Conservation (phyloP, 53 echinoderm and acorn worm species). For the Hippasteria phrygiana region DNA sequence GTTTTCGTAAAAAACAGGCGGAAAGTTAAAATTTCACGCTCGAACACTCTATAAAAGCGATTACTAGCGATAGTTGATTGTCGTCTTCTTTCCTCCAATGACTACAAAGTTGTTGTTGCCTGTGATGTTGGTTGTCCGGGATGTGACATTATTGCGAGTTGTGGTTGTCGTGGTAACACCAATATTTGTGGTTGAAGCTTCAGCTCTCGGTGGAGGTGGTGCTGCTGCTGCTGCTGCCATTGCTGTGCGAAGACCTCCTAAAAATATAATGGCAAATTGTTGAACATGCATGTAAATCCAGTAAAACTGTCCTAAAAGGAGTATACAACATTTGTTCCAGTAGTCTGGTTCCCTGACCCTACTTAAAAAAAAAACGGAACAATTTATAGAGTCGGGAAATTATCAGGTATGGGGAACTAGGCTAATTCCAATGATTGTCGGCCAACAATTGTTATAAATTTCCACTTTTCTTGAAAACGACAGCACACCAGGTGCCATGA, state of each 20-base stretch:
- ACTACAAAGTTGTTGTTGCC: conserved; percentile 74
- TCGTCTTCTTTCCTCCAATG: conserved; percentile 63
- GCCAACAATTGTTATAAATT: too few species aligned
- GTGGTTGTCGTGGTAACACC: neutral
- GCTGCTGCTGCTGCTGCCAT: conserved; percentile 21
- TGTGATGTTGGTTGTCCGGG: conserved; percentile 3
- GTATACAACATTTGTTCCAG: neutral
- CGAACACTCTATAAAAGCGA: too few species aligned
- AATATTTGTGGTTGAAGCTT: neutral
- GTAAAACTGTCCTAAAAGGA: too few species aligned
- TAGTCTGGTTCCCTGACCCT: too few species aligned
- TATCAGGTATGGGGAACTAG: too few species aligned
- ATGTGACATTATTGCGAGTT: neutral
- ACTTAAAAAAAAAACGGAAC: neutral
- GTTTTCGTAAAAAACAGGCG: too few species aligned
- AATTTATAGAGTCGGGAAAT: neutral
- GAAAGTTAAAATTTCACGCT: too few species aligned
- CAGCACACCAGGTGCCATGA: too few species aligned
- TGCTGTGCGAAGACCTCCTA: conserved; percentile 30
- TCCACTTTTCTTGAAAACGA: too few species aligned
- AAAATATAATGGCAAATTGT: neutral
- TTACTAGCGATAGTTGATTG: conserved; percentile 23
- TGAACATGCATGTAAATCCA: neutral
- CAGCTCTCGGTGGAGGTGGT: neutral
- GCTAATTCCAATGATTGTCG: too few species aligned